Evolutionary conservation across 2,113 vertebrate species (phyloP).

Genomic region (Oncorhynchus kisutch): DNA sequence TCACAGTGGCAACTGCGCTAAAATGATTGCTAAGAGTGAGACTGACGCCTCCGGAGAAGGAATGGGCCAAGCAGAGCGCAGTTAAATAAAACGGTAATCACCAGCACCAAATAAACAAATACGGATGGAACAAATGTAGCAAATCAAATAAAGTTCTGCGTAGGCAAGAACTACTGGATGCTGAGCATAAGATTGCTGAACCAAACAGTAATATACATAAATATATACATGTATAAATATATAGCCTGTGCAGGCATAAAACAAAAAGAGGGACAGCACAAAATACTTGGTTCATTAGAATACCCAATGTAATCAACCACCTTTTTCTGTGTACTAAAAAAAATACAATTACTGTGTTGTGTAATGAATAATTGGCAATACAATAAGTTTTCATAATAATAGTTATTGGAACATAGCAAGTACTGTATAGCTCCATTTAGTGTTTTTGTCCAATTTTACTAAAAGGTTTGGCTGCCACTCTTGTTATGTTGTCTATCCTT

Average conservation of each 20-base stretch:
- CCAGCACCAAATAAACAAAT: constrained; percentile 26
- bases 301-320: too few species aligned
- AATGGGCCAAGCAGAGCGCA: constrained; percentile 4
- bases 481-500: too few species aligned
- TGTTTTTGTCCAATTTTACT: too few species aligned
- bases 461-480: too few species aligned
- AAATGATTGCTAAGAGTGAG: too few species aligned
- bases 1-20: background rate
- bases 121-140: constrained; percentile 10
- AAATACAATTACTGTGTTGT: too few species aligned
- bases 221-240: constrained; percentile 12
- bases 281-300: background rate
- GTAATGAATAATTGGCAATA: too few species aligned
- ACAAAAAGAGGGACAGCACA: background rate
- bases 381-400: too few species aligned
- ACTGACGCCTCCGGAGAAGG: constrained; percentile 21
- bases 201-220: constrained; percentile 6
- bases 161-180: constrained; percentile 12
- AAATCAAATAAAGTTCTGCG: constrained; percentile 31
- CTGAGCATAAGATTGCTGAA: constrained; percentile 4
- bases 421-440: too few species aligned
- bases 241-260: background rate
- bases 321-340: too few species aligned
- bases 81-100: constrained; percentile 26
- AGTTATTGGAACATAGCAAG: too few species aligned